Conservation (phyloP, 2,797 vertebrate genomes). For the Sebastes hubbsi region DNA sequence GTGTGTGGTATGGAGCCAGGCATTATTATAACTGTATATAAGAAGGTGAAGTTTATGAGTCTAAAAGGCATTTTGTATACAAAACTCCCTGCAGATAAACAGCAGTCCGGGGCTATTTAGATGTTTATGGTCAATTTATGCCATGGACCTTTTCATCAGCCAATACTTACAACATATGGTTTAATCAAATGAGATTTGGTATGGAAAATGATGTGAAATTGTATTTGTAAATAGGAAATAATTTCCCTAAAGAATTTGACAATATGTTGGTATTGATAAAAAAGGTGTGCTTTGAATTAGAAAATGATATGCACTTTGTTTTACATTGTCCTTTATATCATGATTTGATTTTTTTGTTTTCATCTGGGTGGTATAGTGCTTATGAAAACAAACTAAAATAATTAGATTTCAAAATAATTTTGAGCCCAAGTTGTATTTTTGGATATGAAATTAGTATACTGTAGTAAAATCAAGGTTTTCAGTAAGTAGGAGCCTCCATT, state of each 20-base stretch:
- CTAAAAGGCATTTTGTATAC: neutral
- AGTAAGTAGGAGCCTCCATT: too few species aligned
- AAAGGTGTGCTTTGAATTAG: neutral
- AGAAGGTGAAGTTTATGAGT: conserved; percentile 14
- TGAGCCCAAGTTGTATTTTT: neutral
- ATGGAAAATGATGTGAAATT: neutral
- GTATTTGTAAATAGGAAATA: neutral
- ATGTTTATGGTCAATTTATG: neutral
- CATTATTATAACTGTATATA: conserved; percentile 22
- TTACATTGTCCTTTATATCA: neutral
- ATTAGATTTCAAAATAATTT: neutral
- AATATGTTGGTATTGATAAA: neutral
- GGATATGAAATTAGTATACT: neutral
- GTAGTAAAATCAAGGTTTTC: neutral
- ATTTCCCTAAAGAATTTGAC: neutral
- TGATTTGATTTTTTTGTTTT: neutral
- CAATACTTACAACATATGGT: neutral
- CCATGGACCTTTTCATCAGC: neutral
- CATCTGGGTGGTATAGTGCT: neutral
- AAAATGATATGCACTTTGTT: neutral
- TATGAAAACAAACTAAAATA: neutral
- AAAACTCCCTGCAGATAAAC: neutral
- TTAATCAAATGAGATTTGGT: conserved; percentile 8
- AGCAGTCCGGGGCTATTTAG: neutral
- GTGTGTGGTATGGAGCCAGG: neutral